A percentile compares a stretch with the other conserved stretches of the same genome.
Conservation (phyloP, 2,888 invertebrate species). For the Drosophila pegasa region DNA sequence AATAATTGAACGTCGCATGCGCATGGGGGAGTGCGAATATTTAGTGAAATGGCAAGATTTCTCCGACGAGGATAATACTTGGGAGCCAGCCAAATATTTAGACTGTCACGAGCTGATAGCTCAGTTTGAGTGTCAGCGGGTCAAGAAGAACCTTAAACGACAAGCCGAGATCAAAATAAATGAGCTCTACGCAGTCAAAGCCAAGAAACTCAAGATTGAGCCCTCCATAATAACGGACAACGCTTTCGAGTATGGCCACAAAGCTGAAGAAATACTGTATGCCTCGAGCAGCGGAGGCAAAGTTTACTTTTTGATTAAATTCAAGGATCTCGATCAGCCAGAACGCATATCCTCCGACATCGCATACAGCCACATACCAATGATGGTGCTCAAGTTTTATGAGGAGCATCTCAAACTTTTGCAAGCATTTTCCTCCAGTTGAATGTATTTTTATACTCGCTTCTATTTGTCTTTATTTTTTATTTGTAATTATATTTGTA, state of each 20-base stretch:
- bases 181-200: conserved; percentile 15
- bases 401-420: conserved; percentile 21
- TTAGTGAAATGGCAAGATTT: conserved; percentile 33
- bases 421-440: conserved; percentile 4
- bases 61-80: conserved; percentile 36
- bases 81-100: conserved; percentile 24
- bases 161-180: conserved; percentile 16
- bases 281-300: background rate
- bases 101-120: conserved; percentile 18
- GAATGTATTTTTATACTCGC: background rate
- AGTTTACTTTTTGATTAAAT: conserved; percentile 34
- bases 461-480: background rate
- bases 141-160: background rate
- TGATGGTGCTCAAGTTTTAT: conserved; percentile 40
- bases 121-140: conserved; percentile 12
- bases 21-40: conserved; percentile 20
- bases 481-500: background rate
- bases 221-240: conserved; percentile 17
- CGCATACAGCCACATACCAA: conserved; percentile 46
- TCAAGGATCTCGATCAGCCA: conserved; percentile 20
- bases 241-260: conserved; percentile 30
- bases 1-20: conserved; percentile 24
- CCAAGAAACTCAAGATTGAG: conserved; percentile 45
- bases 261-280: conserved; percentile 26
- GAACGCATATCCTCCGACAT: conserved; percentile 8